Percentiles rank a stretch among this genome's conserved stretches.
phyloP scores from a whole-genome alignment of 2,888 invertebrate species.

The Xestia sexstrigata region DNA sequence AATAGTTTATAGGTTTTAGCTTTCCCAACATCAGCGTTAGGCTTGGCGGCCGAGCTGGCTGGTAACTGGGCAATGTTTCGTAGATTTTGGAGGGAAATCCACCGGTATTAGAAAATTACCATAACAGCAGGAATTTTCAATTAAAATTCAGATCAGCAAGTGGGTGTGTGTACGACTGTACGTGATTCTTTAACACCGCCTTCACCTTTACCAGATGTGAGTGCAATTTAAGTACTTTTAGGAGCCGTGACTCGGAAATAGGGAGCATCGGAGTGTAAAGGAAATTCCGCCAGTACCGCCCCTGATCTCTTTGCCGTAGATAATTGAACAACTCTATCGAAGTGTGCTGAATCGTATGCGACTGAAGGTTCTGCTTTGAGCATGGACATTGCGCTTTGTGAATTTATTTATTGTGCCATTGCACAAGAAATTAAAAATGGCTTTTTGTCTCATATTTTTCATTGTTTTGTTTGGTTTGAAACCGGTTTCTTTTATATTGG shows the following conservation, averaged over 20 bases:
- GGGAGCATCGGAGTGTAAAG: conserved; percentile 58
- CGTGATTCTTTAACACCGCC: conserved; percentile 36
- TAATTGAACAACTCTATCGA: conserved; percentile 53
- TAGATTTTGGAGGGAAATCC: conserved; percentile 15
- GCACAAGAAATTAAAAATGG: background rate
- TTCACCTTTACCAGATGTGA: conserved; percentile 37
- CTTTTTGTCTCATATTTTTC: background rate
- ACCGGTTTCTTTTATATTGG: background rate
- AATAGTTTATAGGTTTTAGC: no score
- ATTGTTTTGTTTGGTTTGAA: background rate
- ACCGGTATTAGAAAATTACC: conserved; percentile 23
- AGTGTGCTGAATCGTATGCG: conserved; percentile 36
- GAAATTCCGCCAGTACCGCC: conserved; percentile 44
- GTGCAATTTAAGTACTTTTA: conserved; percentile 62
- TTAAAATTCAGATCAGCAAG: conserved; percentile 51
- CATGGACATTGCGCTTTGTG: conserved; percentile 31
- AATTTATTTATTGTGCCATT: conserved; percentile 22
- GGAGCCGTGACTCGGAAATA: conserved; percentile 52
- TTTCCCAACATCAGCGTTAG: rapidly evolving
- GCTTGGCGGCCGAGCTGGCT: background rate
- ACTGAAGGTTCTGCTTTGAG: conserved; percentile 36
- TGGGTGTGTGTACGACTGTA: conserved; percentile 5
- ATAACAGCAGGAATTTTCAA: conserved; percentile 50
- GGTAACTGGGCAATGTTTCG: background rate
- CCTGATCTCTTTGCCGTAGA: conserved; percentile 39